Base-by-base conservation (phyloP, 2,888 invertebrate species). In the Drosophila mimica region DNA sequence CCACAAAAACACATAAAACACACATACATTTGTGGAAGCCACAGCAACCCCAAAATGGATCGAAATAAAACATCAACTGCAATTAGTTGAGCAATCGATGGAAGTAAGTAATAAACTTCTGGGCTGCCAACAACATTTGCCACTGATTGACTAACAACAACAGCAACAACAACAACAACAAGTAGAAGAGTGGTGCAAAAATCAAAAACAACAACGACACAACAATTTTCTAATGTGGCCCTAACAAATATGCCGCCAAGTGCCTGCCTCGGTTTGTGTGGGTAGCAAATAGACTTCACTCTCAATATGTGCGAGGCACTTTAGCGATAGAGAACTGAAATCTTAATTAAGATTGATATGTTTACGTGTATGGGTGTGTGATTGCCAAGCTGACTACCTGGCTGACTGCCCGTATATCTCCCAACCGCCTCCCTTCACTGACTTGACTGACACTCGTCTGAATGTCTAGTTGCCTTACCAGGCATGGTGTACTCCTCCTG, bases 321-420 rank as follows among this genome's bases (percentile, higher is more conserved):
- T 79, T 62, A 78, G 61, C 75, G 76, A 70, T 70, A 77, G 74
- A 81, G 85, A 87, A 82, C 84, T 91, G 80, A 91, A 88, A 84
- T 86, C 88, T 86, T 92, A 91, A 91, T 92, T 91, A 91, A 91
- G 91, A 92, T 92, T 91, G 91, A 92, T 91, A 87, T 91, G 87
- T 85, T 90, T 84, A 70, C 80, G 65, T 81, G 68, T 68, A 63
- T 68, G 58, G 74, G 36, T 61, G 49, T 46, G 28, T 60, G 65
- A 64, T 52, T 59, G 65, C 60, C 63, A 48, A 63, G 71, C 49
- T 40, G 54, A 48, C 68, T 62, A 34, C 8, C 60, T 34, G 13
- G 17, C 62, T 53, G 63, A 40, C 62, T 38, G 70, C 40, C 59
- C 31, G 64, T 57, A 69, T 52, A 54, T 49, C 59, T 53, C 57